Base-by-base conservation (phyloP, 2,113 vertebrate genomes). In the Myocastor coypus region DNA sequence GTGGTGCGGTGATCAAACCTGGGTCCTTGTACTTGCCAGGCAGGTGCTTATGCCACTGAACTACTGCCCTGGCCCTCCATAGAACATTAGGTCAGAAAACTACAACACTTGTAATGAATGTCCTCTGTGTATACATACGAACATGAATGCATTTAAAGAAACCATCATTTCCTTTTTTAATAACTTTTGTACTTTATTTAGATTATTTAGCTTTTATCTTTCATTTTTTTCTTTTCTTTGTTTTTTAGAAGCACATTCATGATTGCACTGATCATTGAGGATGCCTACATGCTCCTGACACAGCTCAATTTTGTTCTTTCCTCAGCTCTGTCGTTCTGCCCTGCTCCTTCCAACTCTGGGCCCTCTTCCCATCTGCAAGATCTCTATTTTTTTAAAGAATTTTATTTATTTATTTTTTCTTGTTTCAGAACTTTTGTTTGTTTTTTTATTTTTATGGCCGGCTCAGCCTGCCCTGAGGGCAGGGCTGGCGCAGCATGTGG, bases 11-110 rank as follows among this genome's bases (percentile, higher is more conserved):
- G 55, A 57, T 57, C 55, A 57, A 57, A 57, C 55, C 55, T 16
- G 16, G 55, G 55, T 57, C 55, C 55, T 57, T 57, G 55, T 16
- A 57, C 55, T 57, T 57, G 55, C 55, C 55, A 57, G 17, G 55
- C 16, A 57, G 55, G 55, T 5, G 55, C 55, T 57, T 57, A 57
- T 19, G 55, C 55, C 55, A 57, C 16, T 16, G 16, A 57, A 4
- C 55, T 57, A 57, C 16, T 16, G 16, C 55, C 55, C 16, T 1
- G 55, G 55, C 55, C 55, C 59, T 73, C 61, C 40, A 16, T 26
- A 82, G 92, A 34, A 75, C 50, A 75, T 89, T 86, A 89, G 59
- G n/a, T 95, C 26, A 77, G 83, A 94, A 85, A 85, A 86, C 71
- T 89, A 24, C 7, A 82, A 14, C 3, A 57, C 10, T 88, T 91